Evolutionary conservation across 2,113 vertebrate genomes (phyloP).

Genomic region (Butorides virescens): DNA sequence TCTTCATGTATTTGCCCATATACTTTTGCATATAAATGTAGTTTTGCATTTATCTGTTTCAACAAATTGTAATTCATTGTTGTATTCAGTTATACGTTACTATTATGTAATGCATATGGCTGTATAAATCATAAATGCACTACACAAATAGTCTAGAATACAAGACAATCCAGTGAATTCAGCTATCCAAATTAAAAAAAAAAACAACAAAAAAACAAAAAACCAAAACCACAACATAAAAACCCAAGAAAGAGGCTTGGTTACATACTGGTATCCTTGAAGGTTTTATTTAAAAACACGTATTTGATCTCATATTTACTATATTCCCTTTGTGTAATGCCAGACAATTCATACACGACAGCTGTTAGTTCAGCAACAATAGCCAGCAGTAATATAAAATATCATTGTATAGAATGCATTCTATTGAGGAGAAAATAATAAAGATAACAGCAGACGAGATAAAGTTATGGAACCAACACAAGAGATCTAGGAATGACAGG

Average conservation of each 20-base stretch:
- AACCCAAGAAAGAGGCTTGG: background rate
- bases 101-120: background rate
- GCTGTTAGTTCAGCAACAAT: background rate
- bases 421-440: background rate
- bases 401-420: background rate
- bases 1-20: background rate
- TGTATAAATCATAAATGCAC: background rate
- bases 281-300: background rate
- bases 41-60: background rate
- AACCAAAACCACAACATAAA: background rate
- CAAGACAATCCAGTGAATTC: background rate
- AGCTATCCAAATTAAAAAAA: background rate
- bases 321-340: background rate
- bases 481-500: background rate
- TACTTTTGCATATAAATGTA: background rate
- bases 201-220: background rate
- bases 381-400: background rate
- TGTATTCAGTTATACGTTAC: background rate
- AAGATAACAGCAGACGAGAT: background rate
- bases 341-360: background rate
- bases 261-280: background rate
- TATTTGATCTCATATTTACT: background rate
- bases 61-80: background rate
- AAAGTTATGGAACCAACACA: background rate
- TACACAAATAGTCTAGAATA: background rate